Evolutionary conservation across 2,113 vertebrate genomes (phyloP).

Genomic region (Pseudorasbora parva): DNA sequence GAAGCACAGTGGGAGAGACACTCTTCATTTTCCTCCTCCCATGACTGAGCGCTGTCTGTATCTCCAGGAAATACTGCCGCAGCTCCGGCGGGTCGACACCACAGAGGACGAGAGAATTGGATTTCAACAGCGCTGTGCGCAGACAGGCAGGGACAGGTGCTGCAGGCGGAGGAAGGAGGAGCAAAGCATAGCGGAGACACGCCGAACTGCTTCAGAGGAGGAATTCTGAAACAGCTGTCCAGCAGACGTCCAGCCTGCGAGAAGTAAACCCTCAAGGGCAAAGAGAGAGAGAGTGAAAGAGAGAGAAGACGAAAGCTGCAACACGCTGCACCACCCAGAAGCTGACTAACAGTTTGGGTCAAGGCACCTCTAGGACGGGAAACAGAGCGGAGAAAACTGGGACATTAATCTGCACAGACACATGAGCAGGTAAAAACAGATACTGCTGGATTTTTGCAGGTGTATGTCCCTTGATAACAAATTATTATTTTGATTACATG

Average conservation of each 20-base stretch:
- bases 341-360: slow-evolving; percentile 36
- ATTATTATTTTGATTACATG: background rate
- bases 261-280: slow-evolving; percentile 48
- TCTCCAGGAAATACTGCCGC: slow-evolving; percentile 25
- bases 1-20: background rate
- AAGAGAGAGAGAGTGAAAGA: slow-evolving; percentile 29
- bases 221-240: slow-evolving; percentile 80
- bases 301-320: slow-evolving; percentile 36
- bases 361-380: slow-evolving; percentile 25
- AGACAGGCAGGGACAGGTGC: slow-evolving; percentile 77
- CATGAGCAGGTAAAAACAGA: slow-evolving; percentile 48
- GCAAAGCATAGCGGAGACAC: slow-evolving; percentile 66
- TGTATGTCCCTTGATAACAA: background rate
- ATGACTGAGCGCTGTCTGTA: slow-evolving; percentile 11
- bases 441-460: background rate
- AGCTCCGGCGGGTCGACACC: slow-evolving; percentile 12
- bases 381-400: slow-evolving; percentile 17
- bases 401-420: slow-evolving; percentile 7
- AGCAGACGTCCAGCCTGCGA: slow-evolving; percentile 73
- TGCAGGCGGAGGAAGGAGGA: slow-evolving; percentile 53
- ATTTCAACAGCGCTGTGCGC: background rate
- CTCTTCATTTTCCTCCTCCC: slow-evolving; percentile 20
- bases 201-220: slow-evolving; percentile 68
- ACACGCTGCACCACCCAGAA: slow-evolving; percentile 45
- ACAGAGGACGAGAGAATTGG: slow-evolving; percentile 57